These are phyloP conservation scores for Pipra filicauda DNA, from an alignment of 2,113 vertebrate species.

Conservation along the genomic window DNA sequence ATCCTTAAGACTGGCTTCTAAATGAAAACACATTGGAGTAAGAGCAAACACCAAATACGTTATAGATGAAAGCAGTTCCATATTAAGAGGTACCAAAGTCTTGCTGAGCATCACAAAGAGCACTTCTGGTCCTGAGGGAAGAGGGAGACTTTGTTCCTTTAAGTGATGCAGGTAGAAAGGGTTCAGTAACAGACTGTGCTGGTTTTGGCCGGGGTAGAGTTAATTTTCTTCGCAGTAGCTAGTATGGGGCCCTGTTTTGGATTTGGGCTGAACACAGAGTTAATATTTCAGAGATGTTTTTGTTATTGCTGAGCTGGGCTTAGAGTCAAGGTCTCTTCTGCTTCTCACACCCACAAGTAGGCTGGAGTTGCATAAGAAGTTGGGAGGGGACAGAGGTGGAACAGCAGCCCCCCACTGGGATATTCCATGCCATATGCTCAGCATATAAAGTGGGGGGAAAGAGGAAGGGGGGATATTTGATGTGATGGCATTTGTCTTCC, in stretches of 20 bases:
- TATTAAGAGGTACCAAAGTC: background rate
- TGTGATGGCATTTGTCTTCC: background rate
- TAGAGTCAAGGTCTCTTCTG: background rate
- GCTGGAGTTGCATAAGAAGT: background rate
- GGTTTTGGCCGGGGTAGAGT: background rate
- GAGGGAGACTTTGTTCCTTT: background rate
- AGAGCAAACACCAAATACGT: background rate
- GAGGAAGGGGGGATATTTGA: background rate
- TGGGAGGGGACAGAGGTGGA: background rate
- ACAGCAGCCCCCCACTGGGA: background rate
- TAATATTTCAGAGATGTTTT: background rate
- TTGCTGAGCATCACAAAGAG: background rate
- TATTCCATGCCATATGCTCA: background rate
- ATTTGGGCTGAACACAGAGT: background rate
- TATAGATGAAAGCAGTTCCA: background rate
- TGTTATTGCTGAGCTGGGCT: background rate
- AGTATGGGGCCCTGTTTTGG: background rate
- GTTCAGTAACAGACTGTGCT: background rate
- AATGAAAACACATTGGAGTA: background rate
- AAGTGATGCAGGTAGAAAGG: background rate
- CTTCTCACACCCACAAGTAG: background rate
- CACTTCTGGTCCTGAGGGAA: background rate
- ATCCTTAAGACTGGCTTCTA: background rate
- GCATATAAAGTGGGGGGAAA: background rate
- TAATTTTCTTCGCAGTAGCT: background rate